Evolutionary conservation across 2,888 invertebrate species (phyloP), one percentile per base, ranked within the genome.

Genomic region (Nowickia ferox): DNA sequence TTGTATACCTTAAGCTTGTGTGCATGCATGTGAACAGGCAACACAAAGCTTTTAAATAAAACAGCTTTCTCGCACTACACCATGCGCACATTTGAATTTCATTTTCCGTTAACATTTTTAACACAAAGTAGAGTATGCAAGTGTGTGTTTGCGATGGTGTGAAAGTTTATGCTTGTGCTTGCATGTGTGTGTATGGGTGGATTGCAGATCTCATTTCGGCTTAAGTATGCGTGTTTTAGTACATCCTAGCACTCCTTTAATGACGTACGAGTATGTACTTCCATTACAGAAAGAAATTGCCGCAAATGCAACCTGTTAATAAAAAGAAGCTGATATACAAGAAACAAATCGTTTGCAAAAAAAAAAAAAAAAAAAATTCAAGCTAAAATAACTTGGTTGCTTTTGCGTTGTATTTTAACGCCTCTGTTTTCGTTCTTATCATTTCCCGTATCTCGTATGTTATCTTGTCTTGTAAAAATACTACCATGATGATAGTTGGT

Each of bases 361-460:
- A 42, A 30, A 44, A 42, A 65, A 76, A 30, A 22, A 42, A 63
- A 76, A 22, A 13, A 6, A n/a, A n/a, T n/a, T n/a, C 22, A 53
- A 61, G 66, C 69, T 78, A 61, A 55, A 78, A 61, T 78, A 59
- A 55, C 17, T 69, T 75, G 59, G 57, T 76, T 76, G 76, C 72
- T 76, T 86, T 72, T 83, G 76, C 66, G 71, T 79, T 66, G 30
- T 38, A 48, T 59, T 72, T 65, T 9, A 80, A 76, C 83, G 76
- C 83, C 83, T 79, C 30, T 61, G 66, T 61, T 38, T 65, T 59
- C 22, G 4, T 71, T 78, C 46, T 83, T 80, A 76, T 86, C 86
- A 53, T 44, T 66, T 48, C 40, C 74, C 46, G 63, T 69, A 72
- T 84, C 66, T 79, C 30, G 59, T 11, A 44, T 46, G 44, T 69